Evolutionary conservation across 2,797 vertebrate species (phyloP), one percentile per base, ranked within the genome.

Genomic region (Thaleichthys pacificus): DNA sequence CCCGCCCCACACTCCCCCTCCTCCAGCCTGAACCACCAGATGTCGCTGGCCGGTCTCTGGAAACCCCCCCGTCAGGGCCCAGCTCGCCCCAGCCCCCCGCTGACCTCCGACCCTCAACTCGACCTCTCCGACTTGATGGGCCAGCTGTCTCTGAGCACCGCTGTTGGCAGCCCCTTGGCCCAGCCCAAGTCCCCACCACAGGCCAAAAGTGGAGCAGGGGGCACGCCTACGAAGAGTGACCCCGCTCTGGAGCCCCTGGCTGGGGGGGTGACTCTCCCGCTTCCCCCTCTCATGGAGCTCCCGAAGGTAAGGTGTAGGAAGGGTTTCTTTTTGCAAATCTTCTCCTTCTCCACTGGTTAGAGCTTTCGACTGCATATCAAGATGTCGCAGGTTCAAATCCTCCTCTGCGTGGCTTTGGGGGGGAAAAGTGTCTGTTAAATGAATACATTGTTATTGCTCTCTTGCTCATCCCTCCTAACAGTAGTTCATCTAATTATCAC

Each of bases 11-110:
- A 0, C 91, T 96, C 4, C 32, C 84, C 65, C 85, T 92, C 11
- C 61, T 22, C 12, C 54, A 97, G 96, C 42, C 58, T 99, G 77
- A 99, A 98, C 81, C 89, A 70, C 60, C 94, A 94, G 82, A 93
- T 99, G 68, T 87, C 86, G 22, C 91, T 90, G 0, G 93, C 94
- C 35, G 90, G 94, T 68, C 38, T 94, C 79, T 96, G 94, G 94
- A 92, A 93, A 78, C 12, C 17, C 6, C 5, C 32, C 28, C 35
- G 5, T 24, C 66, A 54, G 66, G 51, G 8, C 14, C 22, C 49
- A 5, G 15, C 14, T 15, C 54, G 66, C 0, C 0, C 42, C 19
- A 73, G 12, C 66, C 22, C 51, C 26, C 9, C 42, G 12, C 61
- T 22, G 4, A 63, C 47, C 12, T 56, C 32, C 7, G 24, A 32